phyloP scores from a whole-genome alignment of 2,113 vertebrate genomes.

The Alces alces region DNA sequence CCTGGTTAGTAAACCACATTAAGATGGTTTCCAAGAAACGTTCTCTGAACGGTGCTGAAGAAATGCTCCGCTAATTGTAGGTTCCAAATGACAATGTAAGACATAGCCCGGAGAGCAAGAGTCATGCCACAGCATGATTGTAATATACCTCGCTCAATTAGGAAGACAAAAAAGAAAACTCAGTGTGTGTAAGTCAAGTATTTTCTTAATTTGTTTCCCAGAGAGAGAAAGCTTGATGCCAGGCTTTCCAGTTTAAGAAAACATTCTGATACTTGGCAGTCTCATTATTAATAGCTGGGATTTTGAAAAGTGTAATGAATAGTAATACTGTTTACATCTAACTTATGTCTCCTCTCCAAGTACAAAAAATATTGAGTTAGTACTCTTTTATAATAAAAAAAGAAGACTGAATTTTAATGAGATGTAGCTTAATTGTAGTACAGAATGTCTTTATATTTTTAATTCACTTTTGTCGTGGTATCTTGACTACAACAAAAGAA shows the following conservation, averaged over 20 bases:
- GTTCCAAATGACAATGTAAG: background rate
- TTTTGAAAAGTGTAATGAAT: background rate
- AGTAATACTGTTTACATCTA: background rate
- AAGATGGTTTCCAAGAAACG: background rate
- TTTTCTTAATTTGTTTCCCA: background rate
- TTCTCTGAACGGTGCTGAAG: background rate
- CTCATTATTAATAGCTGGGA: background rate
- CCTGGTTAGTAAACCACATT: background rate
- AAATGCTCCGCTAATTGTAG: background rate
- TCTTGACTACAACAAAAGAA: background rate
- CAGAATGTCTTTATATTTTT: slow-evolving; percentile 23
- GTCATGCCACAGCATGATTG: background rate
- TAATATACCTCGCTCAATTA: background rate
- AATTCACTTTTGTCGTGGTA: background rate
- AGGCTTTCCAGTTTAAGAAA: background rate
- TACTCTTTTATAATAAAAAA: background rate
- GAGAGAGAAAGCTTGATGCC: background rate
- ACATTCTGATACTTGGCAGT: background rate
- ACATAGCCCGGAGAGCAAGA: background rate
- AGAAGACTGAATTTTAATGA: background rate
- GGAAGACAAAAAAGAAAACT: background rate
- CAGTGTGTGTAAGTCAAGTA: background rate
- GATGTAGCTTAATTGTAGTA: background rate
- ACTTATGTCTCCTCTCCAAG: background rate
- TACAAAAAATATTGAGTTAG: background rate